A percentile compares a stretch with the other conserved stretches of the same genome.
phyloP scores from a whole-genome alignment of 2,888 invertebrate species.

The Diloba caeruleocephala region DNA sequence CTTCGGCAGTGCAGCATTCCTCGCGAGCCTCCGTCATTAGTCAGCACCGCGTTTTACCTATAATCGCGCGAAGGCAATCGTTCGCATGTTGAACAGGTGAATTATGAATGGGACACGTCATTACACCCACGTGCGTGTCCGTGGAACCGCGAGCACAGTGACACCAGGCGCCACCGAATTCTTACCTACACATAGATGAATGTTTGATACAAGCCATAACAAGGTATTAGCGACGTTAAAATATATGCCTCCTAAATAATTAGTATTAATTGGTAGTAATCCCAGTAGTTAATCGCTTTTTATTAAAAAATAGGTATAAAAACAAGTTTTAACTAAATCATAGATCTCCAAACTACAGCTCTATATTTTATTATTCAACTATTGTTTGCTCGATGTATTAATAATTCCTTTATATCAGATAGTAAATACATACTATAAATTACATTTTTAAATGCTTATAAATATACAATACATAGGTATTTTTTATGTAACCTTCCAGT shows the following conservation, averaged over 20 bases:
- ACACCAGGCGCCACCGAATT: constrained; percentile 46
- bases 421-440: no score
- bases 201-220: constrained; percentile 1
- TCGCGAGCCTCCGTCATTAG: constrained; percentile 75
- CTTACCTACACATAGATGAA: constrained; percentile 5
- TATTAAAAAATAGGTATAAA: no score
- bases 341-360: no score
- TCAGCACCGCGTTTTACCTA: constrained; percentile 74
- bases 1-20: constrained; percentile 84
- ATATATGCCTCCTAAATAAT: not conserved
- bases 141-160: constrained; percentile 46
- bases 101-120: constrained; percentile 81
- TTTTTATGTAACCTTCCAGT: no score
- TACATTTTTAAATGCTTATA: no score
- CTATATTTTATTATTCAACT: no score
- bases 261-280: no score
- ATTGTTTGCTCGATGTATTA: no score
- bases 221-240: constrained; percentile 4
- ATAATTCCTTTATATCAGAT: no score
- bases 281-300: no score
- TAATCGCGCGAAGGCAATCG: constrained; percentile 70
- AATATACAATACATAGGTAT: no score
- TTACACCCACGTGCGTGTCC: constrained; percentile 59
- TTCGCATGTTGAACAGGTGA: constrained; percentile 74
- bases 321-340: no score